A percentile compares a stretch with the other conserved stretches of the same genome.
Evolutionary conservation across 2,797 vertebrate genomes (phyloP).

Genomic region (Notamacropus eugenii): DNA sequence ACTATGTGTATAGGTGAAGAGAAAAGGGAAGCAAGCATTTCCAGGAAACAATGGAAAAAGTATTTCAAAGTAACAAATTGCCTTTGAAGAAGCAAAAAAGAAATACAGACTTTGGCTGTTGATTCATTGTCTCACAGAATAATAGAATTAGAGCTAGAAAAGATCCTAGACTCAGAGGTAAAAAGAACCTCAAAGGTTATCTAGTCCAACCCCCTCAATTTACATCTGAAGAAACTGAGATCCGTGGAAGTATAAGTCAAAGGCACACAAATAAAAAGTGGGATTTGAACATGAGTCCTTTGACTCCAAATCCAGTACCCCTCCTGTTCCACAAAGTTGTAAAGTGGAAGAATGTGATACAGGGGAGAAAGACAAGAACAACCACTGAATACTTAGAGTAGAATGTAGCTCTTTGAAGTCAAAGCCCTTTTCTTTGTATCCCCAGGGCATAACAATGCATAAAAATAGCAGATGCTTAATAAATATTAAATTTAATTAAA

Average conservation of each 20-base stretch:
- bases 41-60: background rate
- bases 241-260: background rate
- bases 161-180: background rate
- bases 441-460: background rate
- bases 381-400: background rate
- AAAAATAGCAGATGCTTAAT: background rate
- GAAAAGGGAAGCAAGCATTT: background rate
- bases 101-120: background rate
- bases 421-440: background rate
- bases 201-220: background rate
- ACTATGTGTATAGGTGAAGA: background rate
- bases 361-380: background rate
- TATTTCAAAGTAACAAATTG: background rate
- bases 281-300: background rate
- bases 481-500: background rate
- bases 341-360: background rate
- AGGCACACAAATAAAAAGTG: background rate
- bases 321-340: background rate
- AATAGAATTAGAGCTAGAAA: background rate
- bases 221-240: background rate
- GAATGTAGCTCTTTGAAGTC: background rate
- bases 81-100: background rate
- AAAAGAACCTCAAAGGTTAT: background rate
- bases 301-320: background rate
- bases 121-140: background rate